phyloP scores from a whole-genome alignment of 2,113 vertebrate species.

The Sapayoa aenigma region DNA sequence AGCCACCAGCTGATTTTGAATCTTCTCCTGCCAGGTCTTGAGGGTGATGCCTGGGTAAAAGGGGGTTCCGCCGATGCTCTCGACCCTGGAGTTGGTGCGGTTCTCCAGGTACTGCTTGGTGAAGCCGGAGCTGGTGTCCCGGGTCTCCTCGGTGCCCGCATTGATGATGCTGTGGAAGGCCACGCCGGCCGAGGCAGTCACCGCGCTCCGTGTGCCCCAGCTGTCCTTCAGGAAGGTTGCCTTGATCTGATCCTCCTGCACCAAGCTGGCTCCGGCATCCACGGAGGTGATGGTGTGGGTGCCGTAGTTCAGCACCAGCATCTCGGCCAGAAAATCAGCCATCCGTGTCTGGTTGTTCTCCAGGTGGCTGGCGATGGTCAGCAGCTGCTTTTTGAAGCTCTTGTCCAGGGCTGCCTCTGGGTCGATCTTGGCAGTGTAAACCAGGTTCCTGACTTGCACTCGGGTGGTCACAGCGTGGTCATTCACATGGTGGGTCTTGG shows the following conservation, averaged over 20 bases:
- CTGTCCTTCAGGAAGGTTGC: conserved; percentile 76
- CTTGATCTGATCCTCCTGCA: conserved; percentile 86
- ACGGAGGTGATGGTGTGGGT: conserved; percentile 83
- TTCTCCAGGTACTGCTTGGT: conserved; percentile 79
- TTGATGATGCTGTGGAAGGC: conserved; percentile 78
- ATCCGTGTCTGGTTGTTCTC: conserved; percentile 88
- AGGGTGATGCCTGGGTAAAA: conserved; percentile 92
- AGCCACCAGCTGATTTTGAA: conserved; percentile 85
- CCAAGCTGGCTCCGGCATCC: conserved; percentile 78
- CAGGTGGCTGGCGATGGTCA: conserved; percentile 79
- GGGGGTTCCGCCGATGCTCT: conserved; percentile 80
- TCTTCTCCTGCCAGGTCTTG: conserved; percentile 86
- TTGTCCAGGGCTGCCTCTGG: conserved; percentile 78
- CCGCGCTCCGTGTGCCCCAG: background rate
- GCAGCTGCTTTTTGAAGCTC: conserved; percentile 76
- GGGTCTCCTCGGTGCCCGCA: conserved; percentile 35
- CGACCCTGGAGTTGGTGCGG: conserved; percentile 79
- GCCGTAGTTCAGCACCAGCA: conserved; percentile 85
- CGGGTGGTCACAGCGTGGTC: conserved; percentile 79
- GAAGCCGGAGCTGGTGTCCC: background rate
- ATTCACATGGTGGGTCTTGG: conserved; percentile 86
- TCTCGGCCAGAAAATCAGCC: conserved; percentile 82
- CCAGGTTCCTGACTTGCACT: conserved; percentile 84
- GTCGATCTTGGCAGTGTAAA: conserved; percentile 82
- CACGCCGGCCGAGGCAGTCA: conserved; percentile 70